Evolutionary conservation across 2,888 invertebrate species (phyloP).

Genomic region (Portevinia maculata): DNA sequence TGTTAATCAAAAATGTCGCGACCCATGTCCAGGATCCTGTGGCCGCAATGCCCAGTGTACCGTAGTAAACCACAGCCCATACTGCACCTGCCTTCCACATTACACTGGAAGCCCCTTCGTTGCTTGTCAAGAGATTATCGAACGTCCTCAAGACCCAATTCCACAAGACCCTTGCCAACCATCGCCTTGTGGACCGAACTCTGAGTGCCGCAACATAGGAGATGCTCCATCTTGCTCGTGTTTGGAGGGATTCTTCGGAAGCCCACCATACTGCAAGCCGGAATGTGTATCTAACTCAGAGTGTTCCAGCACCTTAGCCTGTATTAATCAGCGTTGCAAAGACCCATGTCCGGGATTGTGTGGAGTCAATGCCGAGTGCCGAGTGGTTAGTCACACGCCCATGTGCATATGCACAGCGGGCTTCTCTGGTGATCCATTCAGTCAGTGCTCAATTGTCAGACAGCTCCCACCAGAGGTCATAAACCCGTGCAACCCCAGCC

Average conservation of each 20-base stretch:
- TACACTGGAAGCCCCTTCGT: conserved; percentile 90
- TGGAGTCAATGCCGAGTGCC: conserved; percentile 88
- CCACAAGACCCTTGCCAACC: conserved; percentile 86
- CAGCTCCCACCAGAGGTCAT: conserved; percentile 83
- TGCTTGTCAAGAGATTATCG: conserved; percentile 86
- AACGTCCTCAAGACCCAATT: conserved; percentile 79
- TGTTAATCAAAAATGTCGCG: conserved; percentile 87
- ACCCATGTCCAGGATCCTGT: conserved; percentile 87
- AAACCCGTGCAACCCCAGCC: conserved; percentile 87
- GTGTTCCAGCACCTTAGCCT: conserved; percentile 88
- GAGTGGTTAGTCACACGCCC: conserved; percentile 89
- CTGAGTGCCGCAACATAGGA: conserved; percentile 86
- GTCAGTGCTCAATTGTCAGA: conserved; percentile 84
- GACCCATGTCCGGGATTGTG: conserved; percentile 89
- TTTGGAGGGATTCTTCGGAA: conserved; percentile 87
- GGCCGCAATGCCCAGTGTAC: conserved; percentile 86
- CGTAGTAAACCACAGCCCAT: conserved; percentile 88
- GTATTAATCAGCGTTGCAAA: conserved; percentile 89
- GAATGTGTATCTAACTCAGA: conserved; percentile 89
- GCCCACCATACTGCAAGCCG: conserved; percentile 89
- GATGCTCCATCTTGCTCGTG: conserved; percentile 90
- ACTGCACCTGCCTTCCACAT: conserved; percentile 88
- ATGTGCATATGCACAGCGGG: conserved; percentile 87
- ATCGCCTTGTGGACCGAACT: conserved; percentile 89
- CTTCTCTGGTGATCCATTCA: conserved; percentile 88